Percentiles rank a stretch among this genome's conserved stretches.
phyloP scores from a whole-genome alignment of 2,797 vertebrate genomes.

The Oryzias dopingdopingensis region DNA sequence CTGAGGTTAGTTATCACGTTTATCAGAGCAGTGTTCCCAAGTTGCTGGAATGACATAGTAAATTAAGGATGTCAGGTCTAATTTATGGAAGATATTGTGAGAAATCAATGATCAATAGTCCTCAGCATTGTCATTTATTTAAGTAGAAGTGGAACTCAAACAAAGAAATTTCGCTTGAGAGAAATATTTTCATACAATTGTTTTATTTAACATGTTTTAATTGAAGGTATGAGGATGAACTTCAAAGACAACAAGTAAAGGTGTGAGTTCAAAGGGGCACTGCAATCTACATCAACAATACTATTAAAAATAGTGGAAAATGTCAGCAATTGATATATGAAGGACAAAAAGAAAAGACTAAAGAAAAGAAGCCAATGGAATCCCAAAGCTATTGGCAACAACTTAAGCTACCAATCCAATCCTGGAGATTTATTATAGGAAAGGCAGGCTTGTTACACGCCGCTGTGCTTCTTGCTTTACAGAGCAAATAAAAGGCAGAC shows the following conservation, averaged over 20 bases:
- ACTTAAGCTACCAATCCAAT: constrained; percentile 39
- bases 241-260: constrained; percentile 4
- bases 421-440: constrained; percentile 59
- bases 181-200: constrained; percentile 26
- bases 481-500: constrained; percentile 76
- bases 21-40: too few relatives aligned
- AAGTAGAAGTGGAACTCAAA: constrained; percentile 3
- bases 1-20: too few relatives aligned
- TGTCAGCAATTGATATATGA: background rate
- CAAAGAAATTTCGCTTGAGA: constrained; percentile 10
- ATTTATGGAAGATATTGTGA: too few relatives aligned
- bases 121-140: too few relatives aligned
- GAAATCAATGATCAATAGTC: too few relatives aligned
- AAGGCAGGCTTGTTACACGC: constrained; percentile 63
- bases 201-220: constrained; percentile 30
- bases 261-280: constrained; percentile 1
- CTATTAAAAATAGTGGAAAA: background rate
- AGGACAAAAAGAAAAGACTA: constrained; percentile 11
- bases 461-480: constrained; percentile 71
- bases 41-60: too few relatives aligned
- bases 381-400: constrained; percentile 36
- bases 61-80: too few relatives aligned
- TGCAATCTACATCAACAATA: background rate
- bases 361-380: constrained; percentile 9
- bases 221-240: background rate